These are phyloP conservation scores for Aspidiotus destructor DNA, from an alignment of 2,888 invertebrate genomes.

Conservation along the genomic window DNA sequence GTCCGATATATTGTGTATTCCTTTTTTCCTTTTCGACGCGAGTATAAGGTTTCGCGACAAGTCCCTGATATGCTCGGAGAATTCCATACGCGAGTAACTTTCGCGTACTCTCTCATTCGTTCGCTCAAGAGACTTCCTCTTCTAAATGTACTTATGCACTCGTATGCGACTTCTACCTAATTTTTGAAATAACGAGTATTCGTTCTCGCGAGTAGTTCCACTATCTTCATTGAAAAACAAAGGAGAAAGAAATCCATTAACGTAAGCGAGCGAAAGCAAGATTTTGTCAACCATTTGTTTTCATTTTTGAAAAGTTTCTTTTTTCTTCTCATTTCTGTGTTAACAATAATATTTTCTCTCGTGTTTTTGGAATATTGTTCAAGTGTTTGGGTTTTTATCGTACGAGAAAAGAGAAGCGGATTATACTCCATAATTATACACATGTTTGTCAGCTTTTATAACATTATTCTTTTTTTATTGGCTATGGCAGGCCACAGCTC, in stretches of 20 bases:
- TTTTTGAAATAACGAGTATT: not conserved
- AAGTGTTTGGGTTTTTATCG: not conserved
- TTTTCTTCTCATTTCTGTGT: not conserved
- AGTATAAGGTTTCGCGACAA: not conserved
- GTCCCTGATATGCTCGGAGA: no score
- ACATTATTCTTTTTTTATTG: no score
- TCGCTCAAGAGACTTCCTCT: no score
- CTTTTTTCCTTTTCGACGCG: not conserved
- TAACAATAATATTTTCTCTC: not conserved
- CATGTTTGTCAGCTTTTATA: no score
- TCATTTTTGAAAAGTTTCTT: constrained; percentile 20
- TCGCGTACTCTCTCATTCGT: no score
- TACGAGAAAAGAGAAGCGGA: no score
- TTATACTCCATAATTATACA: no score
- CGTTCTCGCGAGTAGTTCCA: not conserved
- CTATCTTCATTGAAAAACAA: not conserved
- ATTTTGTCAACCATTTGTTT: constrained; percentile 25
- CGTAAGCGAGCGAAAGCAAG: constrained; percentile 3
- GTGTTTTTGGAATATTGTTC: not conserved
- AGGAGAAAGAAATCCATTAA: not conserved
- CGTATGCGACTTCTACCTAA: not conserved
- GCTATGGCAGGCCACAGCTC: no score
- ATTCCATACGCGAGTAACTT: no score
- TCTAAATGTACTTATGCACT: no score
- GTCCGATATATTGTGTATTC: not conserved